phyloP scores from a whole-genome alignment of 2,797 vertebrate genomes.

The Octomys mimax region DNA sequence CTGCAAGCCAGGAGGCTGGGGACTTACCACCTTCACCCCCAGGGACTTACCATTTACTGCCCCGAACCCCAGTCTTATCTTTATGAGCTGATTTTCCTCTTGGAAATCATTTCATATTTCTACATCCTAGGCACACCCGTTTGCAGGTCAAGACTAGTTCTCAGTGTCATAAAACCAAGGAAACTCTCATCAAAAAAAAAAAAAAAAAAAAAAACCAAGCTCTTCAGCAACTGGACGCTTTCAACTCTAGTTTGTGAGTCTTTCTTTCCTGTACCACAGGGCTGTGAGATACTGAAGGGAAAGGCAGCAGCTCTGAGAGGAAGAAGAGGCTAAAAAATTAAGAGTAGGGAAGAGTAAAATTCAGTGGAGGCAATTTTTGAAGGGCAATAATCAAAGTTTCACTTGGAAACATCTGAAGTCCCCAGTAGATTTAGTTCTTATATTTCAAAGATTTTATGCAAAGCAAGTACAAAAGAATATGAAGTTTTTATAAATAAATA shows the following conservation, averaged over 20 bases:
- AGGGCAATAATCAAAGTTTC: constrained; percentile 46
- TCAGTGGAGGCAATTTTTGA: background rate
- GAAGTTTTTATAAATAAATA: constrained; percentile 54
- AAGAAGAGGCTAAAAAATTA: background rate
- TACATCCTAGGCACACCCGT: background rate
- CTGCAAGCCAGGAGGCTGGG: background rate
- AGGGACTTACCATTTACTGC: background rate
- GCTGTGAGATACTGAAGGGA: background rate
- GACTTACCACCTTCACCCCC: background rate
- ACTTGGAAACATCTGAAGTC: constrained; percentile 29
- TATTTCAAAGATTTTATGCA: constrained; percentile 18
- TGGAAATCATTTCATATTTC: background rate
- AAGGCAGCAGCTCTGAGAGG: background rate
- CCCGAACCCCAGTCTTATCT: background rate
- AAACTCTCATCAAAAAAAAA: background rate
- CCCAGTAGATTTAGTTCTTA: background rate
- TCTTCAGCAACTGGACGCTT: background rate
- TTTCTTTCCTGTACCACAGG: background rate
- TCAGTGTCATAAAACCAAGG: background rate
- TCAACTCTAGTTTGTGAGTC: background rate
- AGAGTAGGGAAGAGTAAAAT: constrained; percentile 12
- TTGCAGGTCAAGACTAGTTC: background rate
- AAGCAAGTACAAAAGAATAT: constrained; percentile 43
- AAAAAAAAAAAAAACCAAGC: no score
- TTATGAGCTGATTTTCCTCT: background rate